These are phyloP conservation scores for Muscicapa comitata DNA, from an alignment of 2,797 vertebrate species.

Conservation along the genomic window DNA sequence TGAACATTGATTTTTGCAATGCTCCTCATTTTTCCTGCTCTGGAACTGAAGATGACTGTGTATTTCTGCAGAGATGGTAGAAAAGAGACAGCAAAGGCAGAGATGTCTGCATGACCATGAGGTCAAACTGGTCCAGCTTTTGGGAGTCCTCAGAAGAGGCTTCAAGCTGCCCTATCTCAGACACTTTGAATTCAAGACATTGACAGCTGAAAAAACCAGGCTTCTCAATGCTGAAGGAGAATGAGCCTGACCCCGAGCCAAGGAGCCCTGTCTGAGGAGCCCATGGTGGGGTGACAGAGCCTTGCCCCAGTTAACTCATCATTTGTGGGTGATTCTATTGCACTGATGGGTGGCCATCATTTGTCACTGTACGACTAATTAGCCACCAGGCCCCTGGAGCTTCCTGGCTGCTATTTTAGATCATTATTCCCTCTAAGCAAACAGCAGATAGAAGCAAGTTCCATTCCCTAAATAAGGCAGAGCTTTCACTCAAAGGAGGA, in stretches of 20 bases:
- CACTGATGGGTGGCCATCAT: background rate
- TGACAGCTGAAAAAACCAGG: background rate
- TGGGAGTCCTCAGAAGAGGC: background rate
- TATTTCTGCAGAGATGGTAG: background rate
- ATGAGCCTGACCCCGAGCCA: background rate
- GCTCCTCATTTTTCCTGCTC: background rate
- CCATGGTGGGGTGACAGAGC: background rate
- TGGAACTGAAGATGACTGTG: background rate
- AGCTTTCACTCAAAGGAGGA: background rate
- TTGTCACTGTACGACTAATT: background rate
- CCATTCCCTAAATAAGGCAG: background rate
- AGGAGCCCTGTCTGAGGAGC: background rate
- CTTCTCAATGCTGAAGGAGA: background rate
- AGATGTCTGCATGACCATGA: background rate
- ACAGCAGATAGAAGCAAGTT: background rate
- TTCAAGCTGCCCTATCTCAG: background rate
- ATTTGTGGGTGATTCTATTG: background rate
- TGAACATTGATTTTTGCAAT: background rate
- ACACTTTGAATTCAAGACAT: background rate
- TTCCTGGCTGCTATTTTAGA: background rate
- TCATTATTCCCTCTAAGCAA: background rate
- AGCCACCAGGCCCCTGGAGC: background rate
- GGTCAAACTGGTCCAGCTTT: background rate
- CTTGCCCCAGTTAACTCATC: background rate
- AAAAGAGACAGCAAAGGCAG: background rate